These are phyloP conservation scores for Linyphia triangularis DNA, from an alignment of 2,888 invertebrate species.

Conservation along the genomic window DNA sequence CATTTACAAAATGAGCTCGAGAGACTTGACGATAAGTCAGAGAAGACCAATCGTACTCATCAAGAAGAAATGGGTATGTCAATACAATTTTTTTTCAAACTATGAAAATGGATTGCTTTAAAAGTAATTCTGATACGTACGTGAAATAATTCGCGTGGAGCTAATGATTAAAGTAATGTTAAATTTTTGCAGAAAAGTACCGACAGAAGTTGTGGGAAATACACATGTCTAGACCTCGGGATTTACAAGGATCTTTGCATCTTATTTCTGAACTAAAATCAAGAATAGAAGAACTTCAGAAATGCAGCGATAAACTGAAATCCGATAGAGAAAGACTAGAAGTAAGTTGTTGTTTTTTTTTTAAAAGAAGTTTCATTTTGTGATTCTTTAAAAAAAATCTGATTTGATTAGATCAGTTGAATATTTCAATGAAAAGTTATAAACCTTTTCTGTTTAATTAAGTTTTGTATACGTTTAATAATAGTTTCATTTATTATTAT, in stretches of 20 bases:
- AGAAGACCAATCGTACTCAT: slow-evolving; percentile 77
- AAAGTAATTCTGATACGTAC: too few relatives aligned
- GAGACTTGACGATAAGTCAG: slow-evolving; percentile 79
- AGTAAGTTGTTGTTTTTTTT: slow-evolving; percentile 25
- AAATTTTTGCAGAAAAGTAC: slow-evolving; percentile 66
- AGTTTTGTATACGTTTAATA: background rate
- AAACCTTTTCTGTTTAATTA: background rate
- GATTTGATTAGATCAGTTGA: background rate
- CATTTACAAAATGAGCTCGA: slow-evolving; percentile 80
- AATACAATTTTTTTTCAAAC: background rate
- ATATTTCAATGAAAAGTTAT: background rate
- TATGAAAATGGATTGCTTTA: too few relatives aligned
- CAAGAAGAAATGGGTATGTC: slow-evolving; percentile 77
- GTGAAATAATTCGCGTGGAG: too few relatives aligned
- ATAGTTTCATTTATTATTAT: background rate
- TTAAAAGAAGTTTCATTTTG: too few relatives aligned
- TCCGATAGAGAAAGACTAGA: slow-evolving; percentile 72
- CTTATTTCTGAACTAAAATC: slow-evolving; percentile 72
- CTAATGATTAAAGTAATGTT: too few relatives aligned
- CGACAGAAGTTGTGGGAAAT: slow-evolving; percentile 75
- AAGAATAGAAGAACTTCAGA: slow-evolving; percentile 74
- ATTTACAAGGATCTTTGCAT: slow-evolving; percentile 70
- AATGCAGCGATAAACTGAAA: slow-evolving; percentile 74
- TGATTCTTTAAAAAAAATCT: too few relatives aligned
- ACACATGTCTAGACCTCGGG: slow-evolving; percentile 73